A percentile compares a stretch with the other conserved stretches of the same genome.
Evolutionary conservation across 2,113 vertebrate genomes (phyloP).

Genomic region (Calypte anna): DNA sequence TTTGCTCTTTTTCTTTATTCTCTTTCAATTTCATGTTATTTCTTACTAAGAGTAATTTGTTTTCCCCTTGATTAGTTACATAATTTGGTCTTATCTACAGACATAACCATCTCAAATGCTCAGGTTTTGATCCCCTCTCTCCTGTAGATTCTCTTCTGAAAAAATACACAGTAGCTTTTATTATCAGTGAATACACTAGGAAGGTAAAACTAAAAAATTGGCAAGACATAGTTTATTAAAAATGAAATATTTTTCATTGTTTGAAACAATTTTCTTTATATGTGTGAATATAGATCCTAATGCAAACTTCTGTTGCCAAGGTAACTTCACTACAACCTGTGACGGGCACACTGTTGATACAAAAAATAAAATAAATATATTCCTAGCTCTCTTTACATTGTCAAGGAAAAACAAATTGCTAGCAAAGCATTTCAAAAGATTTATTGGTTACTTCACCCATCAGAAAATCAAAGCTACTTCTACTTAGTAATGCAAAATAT

Average conservation of each 20-base stretch:
- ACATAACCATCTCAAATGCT: not conserved
- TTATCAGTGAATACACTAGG: not conserved
- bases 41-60: not conserved
- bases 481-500: not conserved
- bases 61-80: not conserved
- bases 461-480: not conserved
- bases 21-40: not conserved
- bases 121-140: not conserved
- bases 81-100: not conserved
- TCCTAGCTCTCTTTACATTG: not conserved
- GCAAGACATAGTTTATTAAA: not conserved
- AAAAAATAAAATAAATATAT: not conserved
- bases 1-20: not conserved
- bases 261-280: not conserved
- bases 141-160: not conserved
- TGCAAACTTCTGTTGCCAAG: not conserved
- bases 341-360: not conserved
- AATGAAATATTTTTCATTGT: fast-evolving
- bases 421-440: not conserved
- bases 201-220: not conserved
- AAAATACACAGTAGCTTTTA: not conserved
- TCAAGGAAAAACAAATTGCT: not conserved
- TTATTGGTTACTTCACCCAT: not conserved
- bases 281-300: not conserved
- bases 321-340: not conserved